A percentile compares a stretch with the other conserved stretches of the same genome.
Evolutionary conservation across 1,140 invertebrate genomes (phyloP).

Genomic region (Chelonus insularis): DNA sequence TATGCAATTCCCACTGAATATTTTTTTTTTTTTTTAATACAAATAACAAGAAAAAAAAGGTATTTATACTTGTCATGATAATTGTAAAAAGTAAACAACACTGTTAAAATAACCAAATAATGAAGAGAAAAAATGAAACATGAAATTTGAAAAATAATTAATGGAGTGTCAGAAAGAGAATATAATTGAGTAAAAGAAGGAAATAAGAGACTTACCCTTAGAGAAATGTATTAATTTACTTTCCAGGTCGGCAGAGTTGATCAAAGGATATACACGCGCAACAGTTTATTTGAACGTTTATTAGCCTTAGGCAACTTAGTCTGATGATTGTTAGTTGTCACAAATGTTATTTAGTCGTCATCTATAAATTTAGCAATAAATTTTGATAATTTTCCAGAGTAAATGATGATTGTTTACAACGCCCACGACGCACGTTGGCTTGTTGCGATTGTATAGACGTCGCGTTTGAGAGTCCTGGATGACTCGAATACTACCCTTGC

Average conservation of each 20-base stretch:
- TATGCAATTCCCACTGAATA: too few relatives aligned
- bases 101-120: too few relatives aligned
- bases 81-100: too few relatives aligned
- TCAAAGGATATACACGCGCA: background rate
- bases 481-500: background rate
- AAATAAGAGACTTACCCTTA: background rate
- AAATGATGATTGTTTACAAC: slow-evolving; percentile 7
- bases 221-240: background rate
- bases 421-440: slow-evolving; percentile 13
- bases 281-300: background rate
- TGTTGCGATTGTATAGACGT: background rate
- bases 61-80: too few relatives aligned
- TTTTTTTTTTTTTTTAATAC: too few relatives aligned
- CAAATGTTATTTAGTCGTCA: background rate
- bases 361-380: background rate
- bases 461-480: background rate
- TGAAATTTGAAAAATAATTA: too few relatives aligned
- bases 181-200: background rate
- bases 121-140: too few relatives aligned
- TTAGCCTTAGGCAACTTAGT: too few relatives aligned
- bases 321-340: background rate
- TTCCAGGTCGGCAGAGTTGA: background rate
- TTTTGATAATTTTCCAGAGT: background rate
- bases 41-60: too few relatives aligned
- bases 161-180: too few relatives aligned